Evolutionary conservation across 2,888 invertebrate genomes (phyloP).

Genomic region (Acleris holmiana): DNA sequence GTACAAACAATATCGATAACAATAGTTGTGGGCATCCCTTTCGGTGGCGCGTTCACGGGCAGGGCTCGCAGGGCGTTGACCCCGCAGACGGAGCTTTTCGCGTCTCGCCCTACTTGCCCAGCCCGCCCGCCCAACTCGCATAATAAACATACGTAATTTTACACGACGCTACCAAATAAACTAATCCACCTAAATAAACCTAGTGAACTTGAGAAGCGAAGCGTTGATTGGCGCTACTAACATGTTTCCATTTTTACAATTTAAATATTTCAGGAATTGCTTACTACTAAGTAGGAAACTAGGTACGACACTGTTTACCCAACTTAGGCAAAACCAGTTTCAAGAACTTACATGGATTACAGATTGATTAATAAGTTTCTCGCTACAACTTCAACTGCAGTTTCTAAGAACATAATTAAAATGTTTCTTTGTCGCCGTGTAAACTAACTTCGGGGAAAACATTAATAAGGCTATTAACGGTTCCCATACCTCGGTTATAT

Average conservation of each 20-base stretch:
- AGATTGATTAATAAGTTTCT: slow-evolving; percentile 17
- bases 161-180: slow-evolving; percentile 35
- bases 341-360: neutral
- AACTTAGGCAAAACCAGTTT: neutral
- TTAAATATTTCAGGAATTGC: no score
- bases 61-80: slow-evolving; percentile 78
- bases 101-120: slow-evolving; percentile 72
- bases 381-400: slow-evolving; percentile 3
- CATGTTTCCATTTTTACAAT: neutral
- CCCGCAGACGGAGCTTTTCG: slow-evolving; percentile 78
- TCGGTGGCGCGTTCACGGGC: slow-evolving; percentile 73
- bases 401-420: slow-evolving; percentile 22
- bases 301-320: neutral
- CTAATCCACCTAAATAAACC: slow-evolving; percentile 19
- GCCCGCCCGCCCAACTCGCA: slow-evolving; percentile 69
- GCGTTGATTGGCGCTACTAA: neutral
- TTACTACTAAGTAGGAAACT: neutral
- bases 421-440: slow-evolving; percentile 23
- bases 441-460: slow-evolving; percentile 30
- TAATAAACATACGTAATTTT: slow-evolving; percentile 48
- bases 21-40: slow-evolving; percentile 68
- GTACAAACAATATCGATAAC: slow-evolving; percentile 69
- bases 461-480: slow-evolving; percentile 25
- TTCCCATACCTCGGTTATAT: slow-evolving; percentile 16
- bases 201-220: slow-evolving; percentile 6